Percentiles rank a stretch among this genome's conserved stretches.
These are phyloP conservation scores for Siniperca undulata DNA, from an alignment of 2,797 vertebrate genomes.

Conservation along the genomic window DNA sequence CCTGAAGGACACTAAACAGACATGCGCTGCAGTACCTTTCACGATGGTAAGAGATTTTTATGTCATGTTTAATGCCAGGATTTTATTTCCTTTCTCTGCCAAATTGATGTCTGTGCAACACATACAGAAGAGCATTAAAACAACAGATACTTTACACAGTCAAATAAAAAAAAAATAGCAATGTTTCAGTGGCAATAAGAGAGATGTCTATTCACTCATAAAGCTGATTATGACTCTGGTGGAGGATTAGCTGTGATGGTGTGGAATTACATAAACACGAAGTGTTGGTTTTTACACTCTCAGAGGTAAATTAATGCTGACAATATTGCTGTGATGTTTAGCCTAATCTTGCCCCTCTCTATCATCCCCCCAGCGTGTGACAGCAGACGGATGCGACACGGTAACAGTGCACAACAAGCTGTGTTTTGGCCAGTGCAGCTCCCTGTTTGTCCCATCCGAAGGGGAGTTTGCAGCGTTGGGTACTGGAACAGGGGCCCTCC, in stretches of 20 bases:
- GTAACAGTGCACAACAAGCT: conserved; percentile 85
- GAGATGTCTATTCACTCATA: conserved; percentile 30
- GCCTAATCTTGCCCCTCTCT: conserved; percentile 25
- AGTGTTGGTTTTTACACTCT: conserved; percentile 24
- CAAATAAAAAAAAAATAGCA: neutral
- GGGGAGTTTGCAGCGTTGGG: conserved; percentile 60
- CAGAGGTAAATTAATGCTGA: conserved; percentile 33
- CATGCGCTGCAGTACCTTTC: conserved; percentile 81
- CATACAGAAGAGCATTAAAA: neutral
- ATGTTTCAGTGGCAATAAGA: conserved; percentile 28
- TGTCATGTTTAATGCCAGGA: neutral
- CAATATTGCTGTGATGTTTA: conserved; percentile 30
- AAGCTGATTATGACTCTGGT: conserved; percentile 17
- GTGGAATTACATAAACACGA: conserved; percentile 21
- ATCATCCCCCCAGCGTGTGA: conserved; percentile 77
- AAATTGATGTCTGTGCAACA: neutral
- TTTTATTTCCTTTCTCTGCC: conserved; percentile 3
- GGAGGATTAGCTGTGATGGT: conserved; percentile 35
- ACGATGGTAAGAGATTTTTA: conserved; percentile 77
- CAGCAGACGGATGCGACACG: conserved; percentile 79
- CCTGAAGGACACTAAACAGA: conserved; percentile 82
- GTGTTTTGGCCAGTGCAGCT: conserved; percentile 88
- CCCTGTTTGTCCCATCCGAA: conserved; percentile 83
- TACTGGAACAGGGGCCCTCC: conserved; percentile 25
- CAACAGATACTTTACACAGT: neutral